A percentile compares a stretch with the other conserved stretches of the same genome.
These are phyloP conservation scores for Sebastes melanostomus DNA, from an alignment of 2,797 vertebrate genomes.

Conservation along the genomic window DNA sequence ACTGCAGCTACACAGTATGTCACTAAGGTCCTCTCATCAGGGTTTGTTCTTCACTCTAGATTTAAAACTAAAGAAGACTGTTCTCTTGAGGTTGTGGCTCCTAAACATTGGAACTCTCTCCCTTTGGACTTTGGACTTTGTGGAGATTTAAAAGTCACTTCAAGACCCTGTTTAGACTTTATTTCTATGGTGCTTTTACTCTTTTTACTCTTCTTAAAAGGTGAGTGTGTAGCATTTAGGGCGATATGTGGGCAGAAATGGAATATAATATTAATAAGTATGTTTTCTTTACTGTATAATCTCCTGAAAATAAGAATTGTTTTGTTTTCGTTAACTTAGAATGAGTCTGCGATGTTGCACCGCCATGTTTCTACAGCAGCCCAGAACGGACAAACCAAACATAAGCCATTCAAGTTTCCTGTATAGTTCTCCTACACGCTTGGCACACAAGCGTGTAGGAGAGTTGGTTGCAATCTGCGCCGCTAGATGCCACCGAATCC, in stretches of 20 bases:
- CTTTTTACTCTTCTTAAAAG: background rate
- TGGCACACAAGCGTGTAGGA: too few species aligned
- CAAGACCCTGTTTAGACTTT: background rate
- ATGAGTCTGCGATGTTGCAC: too few species aligned
- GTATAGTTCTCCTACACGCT: too few species aligned
- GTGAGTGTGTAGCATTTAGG: background rate
- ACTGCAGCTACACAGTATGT: background rate
- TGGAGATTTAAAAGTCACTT: background rate
- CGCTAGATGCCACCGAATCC: too few species aligned
- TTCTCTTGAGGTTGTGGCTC: background rate
- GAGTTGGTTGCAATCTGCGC: too few species aligned
- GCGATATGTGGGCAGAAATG: background rate
- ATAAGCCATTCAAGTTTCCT: too few species aligned
- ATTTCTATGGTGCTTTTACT: background rate
- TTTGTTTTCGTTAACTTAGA: too few species aligned
- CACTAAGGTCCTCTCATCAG: background rate
- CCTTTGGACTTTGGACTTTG: background rate
- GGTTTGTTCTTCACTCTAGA: background rate
- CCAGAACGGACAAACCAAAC: too few species aligned
- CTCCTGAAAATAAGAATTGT: too few species aligned
- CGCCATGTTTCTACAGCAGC: too few species aligned
- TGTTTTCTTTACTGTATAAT: too few species aligned
- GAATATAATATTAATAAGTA: background rate
- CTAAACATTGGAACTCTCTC: background rate
- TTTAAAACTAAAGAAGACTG: background rate